Evolutionary conservation across 2,797 vertebrate genomes (phyloP).

Genomic region (Thalassophryne amazonica): DNA sequence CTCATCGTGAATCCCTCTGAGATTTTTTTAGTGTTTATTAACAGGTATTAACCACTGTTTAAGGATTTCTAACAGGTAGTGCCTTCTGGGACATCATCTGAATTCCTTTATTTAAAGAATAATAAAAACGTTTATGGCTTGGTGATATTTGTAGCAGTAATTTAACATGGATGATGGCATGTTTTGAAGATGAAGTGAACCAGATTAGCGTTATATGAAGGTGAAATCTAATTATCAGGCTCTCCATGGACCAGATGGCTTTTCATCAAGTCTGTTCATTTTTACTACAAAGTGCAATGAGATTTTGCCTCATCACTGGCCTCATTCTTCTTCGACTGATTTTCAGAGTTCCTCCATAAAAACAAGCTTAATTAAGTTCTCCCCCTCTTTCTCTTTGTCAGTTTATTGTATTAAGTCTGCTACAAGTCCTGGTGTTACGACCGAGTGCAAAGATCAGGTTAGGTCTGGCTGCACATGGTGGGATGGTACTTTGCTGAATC

Average conservation of each 20-base stretch:
- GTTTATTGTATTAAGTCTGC: no score
- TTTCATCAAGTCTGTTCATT: conserved; percentile 32
- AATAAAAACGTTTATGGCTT: background rate
- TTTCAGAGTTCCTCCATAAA: conserved; percentile 22
- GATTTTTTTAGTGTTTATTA: conserved; percentile 45
- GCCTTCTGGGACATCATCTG: conserved; percentile 13
- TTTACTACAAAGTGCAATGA: conserved; percentile 4
- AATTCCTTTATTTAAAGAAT: background rate
- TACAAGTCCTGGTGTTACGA: no score
- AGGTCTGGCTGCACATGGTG: no score
- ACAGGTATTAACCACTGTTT: conserved; percentile 30
- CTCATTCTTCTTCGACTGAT: conserved; percentile 44
- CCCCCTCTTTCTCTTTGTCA: background rate
- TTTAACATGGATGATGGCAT: conserved; percentile 9
- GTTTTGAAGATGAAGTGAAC: conserved; percentile 25
- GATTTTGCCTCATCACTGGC: conserved; percentile 16
- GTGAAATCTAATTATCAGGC: conserved; percentile 32
- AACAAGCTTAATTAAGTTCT: conserved; percentile 21
- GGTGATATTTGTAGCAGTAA: conserved; percentile 6
- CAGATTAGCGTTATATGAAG: conserved; percentile 31
- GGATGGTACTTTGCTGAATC: no score
- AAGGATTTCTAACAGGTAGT: conserved; percentile 21
- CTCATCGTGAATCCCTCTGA: conserved; percentile 5
- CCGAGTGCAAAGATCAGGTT: no score
- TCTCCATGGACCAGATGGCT: conserved; percentile 28